A percentile compares a stretch with the other conserved stretches of the same genome.
Conservation (phyloP, 30 jellyfish, hydroid and myxozoan genomes). For the Hydractinia echinata region DNA sequence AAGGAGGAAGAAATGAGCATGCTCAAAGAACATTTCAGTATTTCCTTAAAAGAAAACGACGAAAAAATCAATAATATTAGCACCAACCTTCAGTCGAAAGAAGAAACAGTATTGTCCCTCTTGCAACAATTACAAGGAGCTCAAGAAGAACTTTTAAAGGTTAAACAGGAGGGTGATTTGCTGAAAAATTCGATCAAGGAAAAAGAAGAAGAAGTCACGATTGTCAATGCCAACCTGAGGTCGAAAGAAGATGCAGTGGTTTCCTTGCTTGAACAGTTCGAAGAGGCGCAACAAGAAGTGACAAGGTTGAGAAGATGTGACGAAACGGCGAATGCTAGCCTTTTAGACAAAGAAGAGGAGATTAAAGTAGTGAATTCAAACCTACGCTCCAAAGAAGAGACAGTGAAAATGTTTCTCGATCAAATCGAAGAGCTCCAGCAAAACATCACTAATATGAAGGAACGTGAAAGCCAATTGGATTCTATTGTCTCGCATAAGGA, state of each 20-base stretch:
- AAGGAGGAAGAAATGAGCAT: constrained; percentile 11
- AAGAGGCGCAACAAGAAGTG: background rate
- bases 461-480: background rate
- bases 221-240: constrained; percentile 18
- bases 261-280: constrained; percentile 16
- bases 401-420: constrained; percentile 1
- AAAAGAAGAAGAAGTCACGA: constrained; percentile 19
- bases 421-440: constrained; percentile 11
- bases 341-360: background rate
- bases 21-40: constrained; percentile 15
- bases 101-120: background rate
- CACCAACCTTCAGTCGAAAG: constrained; percentile 17
- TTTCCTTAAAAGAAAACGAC: constrained; percentile 10
- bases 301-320: background rate
- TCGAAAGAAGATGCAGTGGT: constrained; percentile 33
- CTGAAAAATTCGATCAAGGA: background rate
- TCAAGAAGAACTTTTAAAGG: background rate
- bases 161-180: background rate
- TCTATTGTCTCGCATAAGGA: constrained; percentile 14
- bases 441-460: background rate
- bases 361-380: background rate
- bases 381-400: constrained; percentile 17
- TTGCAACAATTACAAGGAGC: constrained; percentile 2
- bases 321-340: background rate
- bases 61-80: constrained; percentile 9